Evolutionary conservation across 2,888 invertebrate species (phyloP), one percentile per base, ranked within the genome.

Genomic region (Dorcus hopei): DNA sequence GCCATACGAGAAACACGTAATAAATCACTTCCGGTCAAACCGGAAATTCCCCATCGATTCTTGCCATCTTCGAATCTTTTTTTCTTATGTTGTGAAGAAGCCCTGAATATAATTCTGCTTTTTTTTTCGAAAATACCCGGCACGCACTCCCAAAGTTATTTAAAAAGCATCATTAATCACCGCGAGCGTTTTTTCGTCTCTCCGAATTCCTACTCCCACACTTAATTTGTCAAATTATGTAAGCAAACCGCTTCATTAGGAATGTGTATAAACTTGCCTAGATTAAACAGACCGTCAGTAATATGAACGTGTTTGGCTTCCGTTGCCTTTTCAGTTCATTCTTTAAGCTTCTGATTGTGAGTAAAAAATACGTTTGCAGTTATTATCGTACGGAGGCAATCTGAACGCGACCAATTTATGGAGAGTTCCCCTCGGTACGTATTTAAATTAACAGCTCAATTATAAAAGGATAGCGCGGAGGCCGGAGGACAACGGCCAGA

Each of bases 201-300:
- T 54, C 47, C 38, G 19, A 14, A 26, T 11, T n/a, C 33, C 39
- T 26, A 45, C 54, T 38, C 54, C 54, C 54, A 54, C 54, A 38
- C 33, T 45, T 33, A 54, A 54, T 54, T 45, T 54, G 54, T 54
- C 53, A 38, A n/a, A 47, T 47, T 45, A 45, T 23, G 47, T 54
- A 45, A 54, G 45, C 45, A 45, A 54, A 54, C 45, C 23, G 45
- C 45, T 45, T 45, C 45, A 45, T 45, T 45, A 45, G 16, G 23
- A 45, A 33, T 33, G 11, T 11, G 45, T 45, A 45, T 45, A 16
- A 45, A 45, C 45, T 45, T 45, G 45, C 19, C 45, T 23, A 19
- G 45, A 45, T 45, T 19, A 45, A 45, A 45, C 45, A 11, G 9
- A 16, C 45, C 23, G 23, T 9, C 23, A 3, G 45, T 45, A 45